Percentiles rank a stretch among this genome's conserved stretches.
Conservation (phyloP, 2,113 vertebrate species). For the Crocuta crocuta region DNA sequence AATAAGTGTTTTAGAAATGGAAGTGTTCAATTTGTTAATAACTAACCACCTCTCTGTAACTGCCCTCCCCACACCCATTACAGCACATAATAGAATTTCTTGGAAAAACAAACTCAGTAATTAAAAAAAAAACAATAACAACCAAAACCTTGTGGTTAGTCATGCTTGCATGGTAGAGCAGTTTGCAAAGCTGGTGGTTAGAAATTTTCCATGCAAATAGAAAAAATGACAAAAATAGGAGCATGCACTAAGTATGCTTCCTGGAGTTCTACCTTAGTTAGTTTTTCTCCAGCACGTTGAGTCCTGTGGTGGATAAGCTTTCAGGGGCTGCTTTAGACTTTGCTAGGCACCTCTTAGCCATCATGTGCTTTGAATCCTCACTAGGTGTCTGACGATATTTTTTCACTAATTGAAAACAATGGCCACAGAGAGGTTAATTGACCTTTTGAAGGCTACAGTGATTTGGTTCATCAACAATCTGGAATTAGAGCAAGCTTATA, state of each 20-base stretch:
- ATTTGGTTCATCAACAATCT: neutral
- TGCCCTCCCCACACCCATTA: too few relatives aligned
- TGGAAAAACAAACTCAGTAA: slow-evolving; percentile 10
- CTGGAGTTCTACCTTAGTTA: neutral
- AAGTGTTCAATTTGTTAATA: neutral
- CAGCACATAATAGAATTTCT: neutral
- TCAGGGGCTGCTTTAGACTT: neutral
- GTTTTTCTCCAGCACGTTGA: neutral
- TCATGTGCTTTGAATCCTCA: neutral
- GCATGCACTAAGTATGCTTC: neutral
- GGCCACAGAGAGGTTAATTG: neutral
- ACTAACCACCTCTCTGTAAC: neutral
- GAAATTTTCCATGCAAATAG: neutral
- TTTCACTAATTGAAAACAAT: neutral
- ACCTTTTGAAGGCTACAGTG: neutral
- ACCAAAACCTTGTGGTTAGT: neutral
- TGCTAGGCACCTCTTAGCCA: neutral
- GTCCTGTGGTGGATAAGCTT: neutral
- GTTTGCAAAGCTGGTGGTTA: neutral
- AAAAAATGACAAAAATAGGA: neutral
- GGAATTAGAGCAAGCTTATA: neutral
- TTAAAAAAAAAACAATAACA: neutral
- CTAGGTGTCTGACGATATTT: neutral
- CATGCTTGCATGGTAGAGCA: neutral
- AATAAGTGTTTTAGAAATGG: neutral